Evolutionary conservation across 2,113 vertebrate genomes (phyloP), one percentile per base, ranked within the genome.

Genomic region (Hucho hucho): DNA sequence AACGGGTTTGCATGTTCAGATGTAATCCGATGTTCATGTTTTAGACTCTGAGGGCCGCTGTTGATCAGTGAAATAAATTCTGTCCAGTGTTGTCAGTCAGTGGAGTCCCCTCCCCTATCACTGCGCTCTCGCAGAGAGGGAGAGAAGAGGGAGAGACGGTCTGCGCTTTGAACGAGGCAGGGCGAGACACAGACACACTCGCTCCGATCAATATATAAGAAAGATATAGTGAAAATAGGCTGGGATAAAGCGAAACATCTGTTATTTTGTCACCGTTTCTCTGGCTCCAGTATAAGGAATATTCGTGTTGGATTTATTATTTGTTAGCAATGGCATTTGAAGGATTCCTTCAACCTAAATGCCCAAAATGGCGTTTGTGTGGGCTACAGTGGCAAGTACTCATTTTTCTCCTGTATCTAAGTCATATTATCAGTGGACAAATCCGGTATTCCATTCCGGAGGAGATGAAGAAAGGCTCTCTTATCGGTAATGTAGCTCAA

Each of bases 11-110:
- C 32, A 7, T 37, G 32, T 20, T n/a, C 20, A 6, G 3, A 12
- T 9, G 1, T 22, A 0, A n/a, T 29, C 11, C 64, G 70, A 49
- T 70, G 53, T 82, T 61, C 77, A 29, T 12, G 6, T 43, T 70
- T 64, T 47, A 5, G 68, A 72, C 81, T 79, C 75, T 75, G 9
- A 75, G 78, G 49, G 81, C 16, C 81, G 81, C 78, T 83, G 77
- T 83, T 80, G 70, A 68, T 69, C 78, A 77, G 67, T 47, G 20
- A 46, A 72, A 71, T 43, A 53, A 70, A 37, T 9, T 46, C 46
- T 68, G n/a, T 47, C 12, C 67, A 24, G 49, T 29, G 32, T 6
- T 25, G 46, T 64, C 24, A 76, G 6, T 37, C 47, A 58, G 29
- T 4, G 11, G 46, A 56, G 43, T 49, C 11, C 18, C 26, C 73